Conservation (phyloP, 2,113 vertebrate species). For the Hyaena hyaena region DNA sequence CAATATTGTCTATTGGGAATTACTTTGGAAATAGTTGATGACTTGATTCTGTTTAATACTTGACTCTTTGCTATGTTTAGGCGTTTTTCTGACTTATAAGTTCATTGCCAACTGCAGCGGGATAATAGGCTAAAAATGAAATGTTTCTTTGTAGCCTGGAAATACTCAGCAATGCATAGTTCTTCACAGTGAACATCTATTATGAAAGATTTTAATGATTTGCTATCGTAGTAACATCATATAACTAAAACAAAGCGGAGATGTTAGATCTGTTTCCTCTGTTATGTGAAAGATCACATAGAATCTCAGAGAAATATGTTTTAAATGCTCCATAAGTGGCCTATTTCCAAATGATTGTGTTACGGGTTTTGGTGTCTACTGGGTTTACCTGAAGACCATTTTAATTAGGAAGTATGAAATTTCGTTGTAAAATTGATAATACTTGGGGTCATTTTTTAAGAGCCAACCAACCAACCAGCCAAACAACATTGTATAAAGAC, state of each 20-base stretch:
- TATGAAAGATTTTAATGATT: conserved; percentile 21
- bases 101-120: conserved; percentile 6
- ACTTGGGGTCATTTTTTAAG: neutral
- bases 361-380: neutral
- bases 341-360: neutral
- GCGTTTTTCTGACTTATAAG: neutral
- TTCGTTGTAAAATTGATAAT: conserved; percentile 13
- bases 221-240: neutral
- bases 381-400: neutral
- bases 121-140: neutral
- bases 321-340: neutral
- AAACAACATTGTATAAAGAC: neutral
- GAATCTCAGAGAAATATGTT: conserved; percentile 12
- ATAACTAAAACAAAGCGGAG: conserved; percentile 28
- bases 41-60: conserved; percentile 28
- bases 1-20: neutral
- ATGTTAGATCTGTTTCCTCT: neutral
- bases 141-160: neutral
- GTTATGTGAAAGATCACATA: neutral
- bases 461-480: neutral
- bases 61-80: conserved; percentile 18
- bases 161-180: conserved; percentile 8
- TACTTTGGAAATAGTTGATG: neutral
- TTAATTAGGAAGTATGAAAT: conserved; percentile 30
- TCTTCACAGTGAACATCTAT: neutral